Evolutionary conservation across 2,113 vertebrate species (phyloP).

Genomic region (Oryzias javanicus): DNA sequence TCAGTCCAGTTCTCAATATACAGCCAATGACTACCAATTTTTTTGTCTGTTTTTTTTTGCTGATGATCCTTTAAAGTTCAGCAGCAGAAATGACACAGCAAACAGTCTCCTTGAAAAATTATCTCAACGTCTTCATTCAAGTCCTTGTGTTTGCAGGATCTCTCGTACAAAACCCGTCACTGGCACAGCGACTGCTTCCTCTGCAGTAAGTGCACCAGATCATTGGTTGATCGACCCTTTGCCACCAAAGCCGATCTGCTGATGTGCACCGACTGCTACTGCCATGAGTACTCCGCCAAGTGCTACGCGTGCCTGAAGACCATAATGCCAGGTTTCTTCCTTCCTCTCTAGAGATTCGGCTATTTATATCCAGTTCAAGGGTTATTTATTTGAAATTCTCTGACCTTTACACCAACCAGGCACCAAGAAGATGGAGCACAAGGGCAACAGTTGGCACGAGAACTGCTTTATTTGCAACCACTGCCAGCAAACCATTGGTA

Average conservation of each 20-base stretch:
- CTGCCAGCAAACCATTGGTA: constrained; percentile 94
- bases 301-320: constrained; percentile 92
- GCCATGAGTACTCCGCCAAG: constrained; percentile 90
- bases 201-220: constrained; percentile 86
- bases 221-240: constrained; percentile 91
- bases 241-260: constrained; percentile 88
- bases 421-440: constrained; percentile 97
- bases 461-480: constrained; percentile 90
- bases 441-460: constrained; percentile 95
- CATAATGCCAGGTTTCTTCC: constrained; percentile 91
- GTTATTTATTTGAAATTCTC: not conserved
- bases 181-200: constrained; percentile 96
- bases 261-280: constrained; percentile 93
- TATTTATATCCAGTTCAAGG: no score
- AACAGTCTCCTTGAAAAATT: no score
- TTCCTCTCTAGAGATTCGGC: not conserved
- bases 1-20: no score
- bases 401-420: constrained; percentile 69
- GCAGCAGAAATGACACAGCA: no score
- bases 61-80: no score
- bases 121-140: not conserved
- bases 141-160: constrained; percentile 79
- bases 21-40: no score
- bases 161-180: constrained; percentile 93
- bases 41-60: no score